Evolutionary conservation across 2,888 invertebrate species (phyloP), one percentile per base, ranked within the genome.

Genomic region (Lysandra bellargus): DNA sequence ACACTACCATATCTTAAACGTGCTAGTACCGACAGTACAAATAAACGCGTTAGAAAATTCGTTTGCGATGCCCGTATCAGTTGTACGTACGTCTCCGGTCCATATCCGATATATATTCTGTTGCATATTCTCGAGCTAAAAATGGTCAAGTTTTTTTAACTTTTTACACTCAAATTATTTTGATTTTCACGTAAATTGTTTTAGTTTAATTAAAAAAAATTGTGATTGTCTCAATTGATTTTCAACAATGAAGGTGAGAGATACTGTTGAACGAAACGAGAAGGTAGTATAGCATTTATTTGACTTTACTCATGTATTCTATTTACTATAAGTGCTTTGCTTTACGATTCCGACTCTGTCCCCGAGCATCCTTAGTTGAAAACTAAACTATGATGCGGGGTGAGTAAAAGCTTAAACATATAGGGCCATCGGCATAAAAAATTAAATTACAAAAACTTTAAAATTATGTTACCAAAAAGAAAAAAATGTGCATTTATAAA

Each of bases 251-350:
- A 94, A 94, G 94, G 94, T 94, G 94, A 94, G 94, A 90, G 89
- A 76, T 78, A 64, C 44, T 87, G 88, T 89, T 88, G 88, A 88
- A 88, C 87, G 87, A 88, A 89, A 89, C 86, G 87, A 88, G 88
- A 92, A 94, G 95, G 95, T 95, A 95, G 95, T 95, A 94, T 95
- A 93, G 93, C 93, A 95, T 95, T 95, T 95, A 95, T 95, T 94
- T 95, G 95, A 95, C 94, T 95, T 92, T 87, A 85, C 83, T 85
- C 64, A 80, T 81, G 81, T 80, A 79, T 79, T 79, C 69, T 78
- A 77, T 64, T 75, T 72, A 57, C 60, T 83, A 80, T 78, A 57
- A 76, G 76, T 76, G 76, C 76, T 76, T 76, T 33, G 76, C 76
- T 76, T 76, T 53, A 76, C 53, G 57, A 33, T 14, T 14, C 69